Evolutionary conservation across 2,888 invertebrate species (phyloP), one percentile per base, ranked within the genome.

Genomic region (Conistra vaccinii): DNA sequence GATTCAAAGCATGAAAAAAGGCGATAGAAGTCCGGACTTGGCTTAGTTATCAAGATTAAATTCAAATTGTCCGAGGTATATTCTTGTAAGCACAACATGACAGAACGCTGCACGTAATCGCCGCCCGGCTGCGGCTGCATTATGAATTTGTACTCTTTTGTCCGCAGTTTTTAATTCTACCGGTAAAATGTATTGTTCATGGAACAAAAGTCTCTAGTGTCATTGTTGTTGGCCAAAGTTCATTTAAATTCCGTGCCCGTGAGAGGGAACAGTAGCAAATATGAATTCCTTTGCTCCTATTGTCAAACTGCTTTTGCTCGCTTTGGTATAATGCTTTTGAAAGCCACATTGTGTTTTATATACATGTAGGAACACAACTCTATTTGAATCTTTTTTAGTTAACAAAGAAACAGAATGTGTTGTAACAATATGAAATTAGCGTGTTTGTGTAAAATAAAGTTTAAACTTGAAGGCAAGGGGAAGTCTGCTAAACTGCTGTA

Each of bases 161-260:
- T 95, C 92, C 94, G 89, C 93, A 94, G 93, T 95, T 96, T 96
- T 96, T 96, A 96, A 96, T 96, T 96, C 94, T 93, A 94, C 95
- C 95, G 93, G 95, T 94, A 93, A 95, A 95, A 95, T 95, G 95
- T 95, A 95, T 95, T 95, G 96, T 96, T 95, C 94, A 90, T 91
- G 92, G 93, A 95, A 96, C 96, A 96, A 96, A 95, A 95, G 95
- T 94, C 93, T 92, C 92, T 91, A 93, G 94, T 95, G 95, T 95
- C 95, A 96, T 96, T 95, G 95, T 95, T 95, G 95, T 94, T 94
- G 94, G 94, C 94, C 94, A 95, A 95, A 96, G 96, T 96, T 96
- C 95, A 96, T 96, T 96, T 96, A 95, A 95, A 96, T 96, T 96
- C 95, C 92, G 92, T 89, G 92, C 93, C 94, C 93, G 95, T 95